These are phyloP conservation scores for Limnephilus lunatus DNA, from an alignment of 2,888 invertebrate species.

Conservation along the genomic window DNA sequence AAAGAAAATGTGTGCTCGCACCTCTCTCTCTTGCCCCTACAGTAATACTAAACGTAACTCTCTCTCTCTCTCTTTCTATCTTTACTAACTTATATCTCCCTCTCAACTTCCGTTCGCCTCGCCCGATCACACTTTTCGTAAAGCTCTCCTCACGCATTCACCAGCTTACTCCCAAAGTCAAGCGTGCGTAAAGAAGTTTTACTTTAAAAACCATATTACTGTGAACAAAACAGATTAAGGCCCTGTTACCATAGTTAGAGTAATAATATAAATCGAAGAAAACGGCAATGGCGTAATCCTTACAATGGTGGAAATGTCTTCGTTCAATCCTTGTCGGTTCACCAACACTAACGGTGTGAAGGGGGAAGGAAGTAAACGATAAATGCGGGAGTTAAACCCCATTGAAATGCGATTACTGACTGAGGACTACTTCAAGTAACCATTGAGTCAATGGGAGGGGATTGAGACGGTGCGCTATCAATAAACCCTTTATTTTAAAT, in stretches of 20 bases:
- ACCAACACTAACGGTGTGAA: constrained; percentile 35
- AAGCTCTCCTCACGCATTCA: no score
- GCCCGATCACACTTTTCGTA: no score
- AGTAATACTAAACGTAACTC: no score
- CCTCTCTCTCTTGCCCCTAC: no score
- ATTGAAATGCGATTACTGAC: constrained; percentile 47
- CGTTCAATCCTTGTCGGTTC: constrained; percentile 47
- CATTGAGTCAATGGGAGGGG: neutral
- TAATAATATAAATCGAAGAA: neutral
- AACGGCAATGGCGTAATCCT: constrained; percentile 7
- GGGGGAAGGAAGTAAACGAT: constrained; percentile 28
- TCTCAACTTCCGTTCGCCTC: no score
- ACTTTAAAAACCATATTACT: neutral
- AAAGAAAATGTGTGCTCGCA: no score
- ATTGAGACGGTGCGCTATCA: neutral
- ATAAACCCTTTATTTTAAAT: neutral
- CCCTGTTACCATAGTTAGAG: neutral
- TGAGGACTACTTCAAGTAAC: neutral
- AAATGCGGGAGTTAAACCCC: constrained; percentile 41
- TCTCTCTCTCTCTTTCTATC: no score
- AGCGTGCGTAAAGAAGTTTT: no score
- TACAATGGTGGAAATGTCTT: constrained; percentile 47
- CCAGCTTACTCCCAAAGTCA: no score
- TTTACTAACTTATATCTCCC: no score
- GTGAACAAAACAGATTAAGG: neutral